A percentile compares a stretch with the other conserved stretches of the same genome.
Evolutionary conservation across 2,113 vertebrate species (phyloP).

Genomic region (Tetrao urogallus): DNA sequence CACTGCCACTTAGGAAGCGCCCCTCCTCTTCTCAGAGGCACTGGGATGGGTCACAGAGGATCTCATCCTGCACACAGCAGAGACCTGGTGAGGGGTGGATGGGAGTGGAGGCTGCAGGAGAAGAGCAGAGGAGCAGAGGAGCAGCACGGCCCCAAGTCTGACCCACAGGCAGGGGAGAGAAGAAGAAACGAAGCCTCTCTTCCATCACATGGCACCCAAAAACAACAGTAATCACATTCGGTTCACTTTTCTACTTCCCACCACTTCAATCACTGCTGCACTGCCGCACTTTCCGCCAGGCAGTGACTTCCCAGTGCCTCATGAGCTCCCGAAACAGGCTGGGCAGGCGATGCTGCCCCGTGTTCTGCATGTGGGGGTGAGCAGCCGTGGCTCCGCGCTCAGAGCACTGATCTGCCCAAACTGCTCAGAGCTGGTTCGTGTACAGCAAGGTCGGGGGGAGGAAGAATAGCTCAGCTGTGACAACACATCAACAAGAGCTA

Average conservation of each 20-base stretch:
- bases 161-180: not conserved
- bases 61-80: not conserved
- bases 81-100: rapidly evolving
- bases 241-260: constrained; percentile 28
- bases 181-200: not conserved
- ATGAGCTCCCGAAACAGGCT: not conserved
- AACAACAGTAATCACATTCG: not conserved
- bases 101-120: not conserved
- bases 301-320: not conserved
- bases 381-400: rapidly evolving
- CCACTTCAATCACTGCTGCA: not conserved
- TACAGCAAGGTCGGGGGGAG: not conserved
- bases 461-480: constrained; percentile 53
- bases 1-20: not conserved
- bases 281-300: not conserved
- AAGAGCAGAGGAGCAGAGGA: not conserved
- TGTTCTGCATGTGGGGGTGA: not conserved
- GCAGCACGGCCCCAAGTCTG: not conserved
- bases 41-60: too few species aligned
- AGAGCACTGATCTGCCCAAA: not conserved
- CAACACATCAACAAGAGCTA: constrained; percentile 60
- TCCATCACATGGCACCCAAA: not conserved
- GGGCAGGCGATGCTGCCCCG: not conserved
- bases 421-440: not conserved
- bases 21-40: too few species aligned